Base-by-base conservation (phyloP, 2,888 invertebrate species). In the Torymus auratus region DNA sequence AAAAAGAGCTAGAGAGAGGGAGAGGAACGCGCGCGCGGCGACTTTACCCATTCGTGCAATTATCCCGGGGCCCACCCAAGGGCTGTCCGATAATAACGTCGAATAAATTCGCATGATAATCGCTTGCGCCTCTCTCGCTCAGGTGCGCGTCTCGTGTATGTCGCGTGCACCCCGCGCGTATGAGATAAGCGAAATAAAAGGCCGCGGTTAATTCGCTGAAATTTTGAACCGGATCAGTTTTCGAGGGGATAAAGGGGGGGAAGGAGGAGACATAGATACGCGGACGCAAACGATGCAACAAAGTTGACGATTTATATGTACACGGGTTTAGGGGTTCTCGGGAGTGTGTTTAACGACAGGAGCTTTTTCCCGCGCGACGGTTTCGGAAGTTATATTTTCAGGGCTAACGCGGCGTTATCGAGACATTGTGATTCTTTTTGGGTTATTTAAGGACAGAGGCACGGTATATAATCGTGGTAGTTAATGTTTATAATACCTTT, bases 21-120 rank as follows among this genome's bases (percentile, higher is more conserved):
- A 68, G 14, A 52, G 61, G 61, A 52, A 53, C 11, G 55, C 10
- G 13, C 41, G 2, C 53, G 17, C 14, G 55, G 4, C 71, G 56
- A 23, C 41, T 41, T 41, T 55, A 55, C 56, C 53, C 23, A 41
- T 52, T 67, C 78, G 64, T 17, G 73, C 78, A 78, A 81, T 81
- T 80, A 76, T 67, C 2, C 58, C 53, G 15, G 41, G 69, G 73
- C 73, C 81, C 77, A 80, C 79, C 79, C 79, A 80, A 80, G 70
- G 78, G 74, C 72, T 41, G 72, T 14, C 55, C 56, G 50, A 62
- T 76, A 68, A 62, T 73, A 68, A 69, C 62, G 58, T 72, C 77
- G 65, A 74, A 81, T 81, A 81, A 81, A 81, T 70, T 78, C 60
- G 17, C 74, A 14, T 28, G 80, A 76, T 80, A 72, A 80, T 80